These are phyloP conservation scores for Anas bernieri DNA, from an alignment of 2,797 vertebrate genomes.

Conservation along the genomic window DNA sequence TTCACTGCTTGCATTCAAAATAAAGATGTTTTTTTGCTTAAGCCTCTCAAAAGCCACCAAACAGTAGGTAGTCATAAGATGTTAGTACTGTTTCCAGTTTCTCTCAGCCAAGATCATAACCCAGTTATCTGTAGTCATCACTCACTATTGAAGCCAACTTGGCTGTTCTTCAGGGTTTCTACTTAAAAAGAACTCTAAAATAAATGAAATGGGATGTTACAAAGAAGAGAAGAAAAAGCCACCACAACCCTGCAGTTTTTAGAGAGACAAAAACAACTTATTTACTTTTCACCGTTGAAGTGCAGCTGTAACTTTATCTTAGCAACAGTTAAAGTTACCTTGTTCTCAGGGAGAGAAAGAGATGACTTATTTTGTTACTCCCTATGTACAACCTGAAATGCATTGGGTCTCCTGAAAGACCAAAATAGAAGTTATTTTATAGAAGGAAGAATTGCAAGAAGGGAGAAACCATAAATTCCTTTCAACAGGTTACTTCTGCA, in stretches of 20 bases:
- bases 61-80: background rate
- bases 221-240: background rate
- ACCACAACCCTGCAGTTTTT: background rate
- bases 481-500: background rate
- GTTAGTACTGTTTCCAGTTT: background rate
- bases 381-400: background rate
- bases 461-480: background rate
- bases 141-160: conserved; percentile 6
- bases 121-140: conserved; percentile 36
- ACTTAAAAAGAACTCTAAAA: conserved; percentile 30
- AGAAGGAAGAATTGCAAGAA: background rate
- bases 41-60: background rate
- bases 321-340: background rate
- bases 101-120: conserved; percentile 6
- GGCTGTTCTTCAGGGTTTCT: conserved; percentile 12
- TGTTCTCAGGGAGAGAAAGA: background rate
- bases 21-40: background rate
- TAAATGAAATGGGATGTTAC: background rate
- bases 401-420: background rate
- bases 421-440: background rate
- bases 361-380: background rate
- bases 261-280: background rate
- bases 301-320: background rate
- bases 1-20: background rate
- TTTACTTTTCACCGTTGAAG: conserved; percentile 32